Base-by-base conservation (phyloP, 2,113 vertebrate genomes). In the Marmota monax region DNA sequence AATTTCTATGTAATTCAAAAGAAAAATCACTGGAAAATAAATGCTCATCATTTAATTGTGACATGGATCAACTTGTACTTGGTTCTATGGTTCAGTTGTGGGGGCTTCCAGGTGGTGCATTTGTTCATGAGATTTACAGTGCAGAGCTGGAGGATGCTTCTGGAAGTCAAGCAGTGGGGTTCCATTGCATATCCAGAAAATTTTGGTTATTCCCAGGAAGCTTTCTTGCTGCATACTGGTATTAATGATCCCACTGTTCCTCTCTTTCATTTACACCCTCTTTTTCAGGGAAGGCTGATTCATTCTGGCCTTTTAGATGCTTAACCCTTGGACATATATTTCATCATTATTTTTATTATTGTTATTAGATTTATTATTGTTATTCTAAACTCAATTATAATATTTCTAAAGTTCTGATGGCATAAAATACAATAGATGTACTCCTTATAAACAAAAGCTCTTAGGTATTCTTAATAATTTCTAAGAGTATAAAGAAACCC, bases 251-350 rank as follows among this genome's bases (percentile, higher is more conserved):
- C 98, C 98, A 98, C 25, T 98, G 98, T 34, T 98, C 98, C 80
- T 98, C 99, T 89, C 97, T 98, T 94, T 99, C 98, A 18, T 87
- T 98, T 2, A 97, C 93, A 10, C 97, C 98, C 83, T 99, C 99
- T 56, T 99, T 99, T 72, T 99, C 99, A 58, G 98, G 99, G 88
- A 99, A 98, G 0, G 98, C 96, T 11, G 98, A 97, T 10, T 98
- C 98, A 23, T 97, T 99, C 98, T 98, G 98, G 34, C 96, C 98
- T 98, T 99, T 99, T 98, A 98, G 97, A n/a, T 99, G 98, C 84
- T 99, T 99, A 96, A 99, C 98, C 88, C 98, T 99, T 99, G 98
- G 45, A 45, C 45, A 45, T 45, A 45, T 45, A 9, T 45, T 45
- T 45, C 8, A 45, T 45, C 9, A 45, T 45, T 45, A 39, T 42